These are phyloP conservation scores for Microplitis demolitor DNA, from an alignment of 1,140 invertebrate species.

Conservation along the genomic window DNA sequence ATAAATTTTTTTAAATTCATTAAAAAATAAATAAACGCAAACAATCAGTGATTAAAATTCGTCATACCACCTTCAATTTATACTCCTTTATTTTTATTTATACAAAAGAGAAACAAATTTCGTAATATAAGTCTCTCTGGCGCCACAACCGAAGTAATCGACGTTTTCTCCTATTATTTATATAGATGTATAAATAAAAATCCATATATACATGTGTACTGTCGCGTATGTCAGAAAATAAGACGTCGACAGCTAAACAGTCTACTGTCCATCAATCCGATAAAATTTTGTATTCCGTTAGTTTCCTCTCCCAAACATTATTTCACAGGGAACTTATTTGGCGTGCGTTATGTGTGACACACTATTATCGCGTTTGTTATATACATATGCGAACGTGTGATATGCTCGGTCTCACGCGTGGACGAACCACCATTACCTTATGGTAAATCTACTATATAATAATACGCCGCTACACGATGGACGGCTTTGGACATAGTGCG, in stretches of 20 bases:
- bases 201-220: too few relatives aligned
- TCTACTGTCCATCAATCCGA: not conserved
- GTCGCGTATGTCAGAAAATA: not conserved
- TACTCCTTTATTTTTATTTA: slow-evolving; percentile 15
- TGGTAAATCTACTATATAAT: slow-evolving; percentile 3
- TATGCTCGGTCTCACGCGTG: slow-evolving; percentile 16
- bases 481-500: not conserved
- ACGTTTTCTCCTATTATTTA: slow-evolving; percentile 24
- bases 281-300: slow-evolving; percentile 25
- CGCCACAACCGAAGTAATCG: slow-evolving; percentile 14
- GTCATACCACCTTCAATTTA: not conserved
- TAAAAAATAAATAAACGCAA: not conserved
- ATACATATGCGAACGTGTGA: slow-evolving; percentile 4
- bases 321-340: slow-evolving; percentile 8
- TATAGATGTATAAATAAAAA: not conserved
- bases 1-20: too few relatives aligned
- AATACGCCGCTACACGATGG: not conserved
- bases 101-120: slow-evolving; percentile 21
- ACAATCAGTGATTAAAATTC: slow-evolving; percentile 24
- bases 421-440: not conserved
- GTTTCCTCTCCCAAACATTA: slow-evolving; percentile 18
- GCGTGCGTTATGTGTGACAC: slow-evolving; percentile 10
- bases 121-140: slow-evolving; percentile 14
- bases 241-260: not conserved
- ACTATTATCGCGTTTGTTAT: slow-evolving; percentile 8